phyloP scores from a whole-genome alignment of 1,140 invertebrate genomes.

The Philopotamus ludificatus region DNA sequence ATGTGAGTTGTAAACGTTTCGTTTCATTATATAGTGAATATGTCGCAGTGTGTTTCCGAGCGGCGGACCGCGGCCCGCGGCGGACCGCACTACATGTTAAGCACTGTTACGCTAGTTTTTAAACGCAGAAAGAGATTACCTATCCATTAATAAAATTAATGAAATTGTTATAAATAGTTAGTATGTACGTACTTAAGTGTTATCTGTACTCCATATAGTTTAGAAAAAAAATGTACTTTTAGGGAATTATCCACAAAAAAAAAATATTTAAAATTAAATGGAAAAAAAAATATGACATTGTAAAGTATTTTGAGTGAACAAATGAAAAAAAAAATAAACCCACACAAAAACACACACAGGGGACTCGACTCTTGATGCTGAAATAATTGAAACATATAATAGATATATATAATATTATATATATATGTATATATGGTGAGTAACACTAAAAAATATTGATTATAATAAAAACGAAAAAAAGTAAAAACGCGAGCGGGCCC shows the following conservation, averaged over 20 bases:
- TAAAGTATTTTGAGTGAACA: conserved; percentile 38
- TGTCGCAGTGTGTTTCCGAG: conserved; percentile 19
- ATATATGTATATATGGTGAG: too few relatives aligned
- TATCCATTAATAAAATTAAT: conserved; percentile 45
- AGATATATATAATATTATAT: too few relatives aligned
- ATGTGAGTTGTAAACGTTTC: conserved; percentile 43
- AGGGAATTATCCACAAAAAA: conserved; percentile 40
- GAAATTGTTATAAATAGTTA: conserved; percentile 48
- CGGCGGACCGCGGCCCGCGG: conserved; percentile 25
- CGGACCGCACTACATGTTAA: conserved; percentile 42
- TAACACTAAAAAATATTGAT: too few relatives aligned
- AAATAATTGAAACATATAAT: too few relatives aligned
- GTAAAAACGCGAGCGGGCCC: too few relatives aligned
- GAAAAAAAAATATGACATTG: too few relatives aligned
- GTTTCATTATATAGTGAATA: conserved; percentile 41
- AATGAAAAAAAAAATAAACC: neutral
- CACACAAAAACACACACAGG: neutral
- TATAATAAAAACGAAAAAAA: too few relatives aligned
- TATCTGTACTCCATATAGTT: conserved; percentile 50
- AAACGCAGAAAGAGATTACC: conserved; percentile 43
- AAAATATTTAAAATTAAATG: too few relatives aligned
- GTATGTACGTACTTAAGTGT: conserved; percentile 47
- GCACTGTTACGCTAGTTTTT: conserved; percentile 46
- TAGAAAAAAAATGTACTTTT: conserved; percentile 44
- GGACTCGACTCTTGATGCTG: too few relatives aligned